Conservation (phyloP, 2,113 vertebrate genomes). For the Strigops habroptila region DNA sequence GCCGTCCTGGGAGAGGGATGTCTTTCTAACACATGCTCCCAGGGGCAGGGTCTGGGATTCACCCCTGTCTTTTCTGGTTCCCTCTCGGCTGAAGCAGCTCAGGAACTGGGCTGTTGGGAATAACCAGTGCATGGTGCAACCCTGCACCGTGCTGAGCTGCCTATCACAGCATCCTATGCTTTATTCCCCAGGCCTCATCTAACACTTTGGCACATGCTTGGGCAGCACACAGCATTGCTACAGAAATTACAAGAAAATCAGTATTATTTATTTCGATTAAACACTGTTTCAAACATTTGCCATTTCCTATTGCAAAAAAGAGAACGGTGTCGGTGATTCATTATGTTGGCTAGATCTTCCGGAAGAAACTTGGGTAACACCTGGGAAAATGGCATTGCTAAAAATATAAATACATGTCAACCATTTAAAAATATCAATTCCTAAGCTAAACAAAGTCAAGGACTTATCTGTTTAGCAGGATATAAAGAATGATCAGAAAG, state of each 20-base stretch:
- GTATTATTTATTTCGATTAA: background rate
- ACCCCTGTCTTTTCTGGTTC: background rate
- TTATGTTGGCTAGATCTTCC: background rate
- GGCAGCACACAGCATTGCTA: fast-evolving
- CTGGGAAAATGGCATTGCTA: background rate
- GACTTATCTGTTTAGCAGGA: background rate
- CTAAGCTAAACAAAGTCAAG: background rate
- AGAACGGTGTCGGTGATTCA: background rate
- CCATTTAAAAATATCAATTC: background rate
- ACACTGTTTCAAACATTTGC: background rate
- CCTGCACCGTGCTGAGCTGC: fast-evolving
- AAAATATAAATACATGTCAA: background rate
- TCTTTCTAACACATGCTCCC: background rate
- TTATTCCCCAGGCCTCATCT: background rate
- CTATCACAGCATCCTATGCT: fast-evolving
- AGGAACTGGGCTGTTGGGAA: background rate
- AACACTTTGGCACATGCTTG: background rate
- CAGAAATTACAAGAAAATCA: background rate
- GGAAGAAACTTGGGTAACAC: background rate
- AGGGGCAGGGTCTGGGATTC: background rate
- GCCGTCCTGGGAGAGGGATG: background rate
- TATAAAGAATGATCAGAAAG: background rate
- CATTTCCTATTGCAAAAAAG: background rate
- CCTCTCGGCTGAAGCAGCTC: background rate
- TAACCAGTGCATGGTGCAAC: background rate